A percentile compares a stretch with the other conserved stretches of the same genome.
Evolutionary conservation across 2,797 vertebrate genomes (phyloP).

Genomic region (Carapus acus): DNA sequence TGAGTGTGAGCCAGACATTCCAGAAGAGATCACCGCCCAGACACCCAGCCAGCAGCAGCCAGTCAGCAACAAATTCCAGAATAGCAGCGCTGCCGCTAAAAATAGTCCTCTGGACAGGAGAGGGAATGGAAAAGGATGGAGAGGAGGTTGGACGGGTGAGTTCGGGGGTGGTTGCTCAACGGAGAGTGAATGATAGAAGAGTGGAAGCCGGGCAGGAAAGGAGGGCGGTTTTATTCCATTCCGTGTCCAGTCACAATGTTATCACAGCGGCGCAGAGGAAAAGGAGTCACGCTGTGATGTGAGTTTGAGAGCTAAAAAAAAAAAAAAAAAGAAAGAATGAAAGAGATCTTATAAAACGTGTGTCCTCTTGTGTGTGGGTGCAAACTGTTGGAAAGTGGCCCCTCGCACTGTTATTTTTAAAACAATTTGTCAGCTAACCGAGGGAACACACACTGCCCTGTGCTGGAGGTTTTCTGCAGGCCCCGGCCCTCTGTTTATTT

Average conservation of each 20-base stretch:
- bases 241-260: constrained; percentile 71
- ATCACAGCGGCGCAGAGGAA: constrained; percentile 65
- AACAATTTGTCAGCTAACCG: constrained; percentile 62
- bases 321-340: constrained; percentile 34
- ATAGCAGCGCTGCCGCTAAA: constrained; percentile 84
- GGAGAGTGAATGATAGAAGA: constrained; percentile 60
- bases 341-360: constrained; percentile 31
- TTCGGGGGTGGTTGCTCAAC: constrained; percentile 26
- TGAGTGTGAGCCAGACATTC: constrained; percentile 89
- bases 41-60: constrained; percentile 81
- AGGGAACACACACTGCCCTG: constrained; percentile 58
- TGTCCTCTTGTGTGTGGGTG: constrained; percentile 20
- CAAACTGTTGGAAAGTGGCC: constrained; percentile 32
- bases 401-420: constrained; percentile 54
- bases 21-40: constrained; percentile 91
- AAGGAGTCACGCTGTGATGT: constrained; percentile 57
- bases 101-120: constrained; percentile 70
- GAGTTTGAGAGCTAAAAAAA: constrained; percentile 42
- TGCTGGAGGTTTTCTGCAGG: constrained; percentile 57
- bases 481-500: constrained; percentile 66
- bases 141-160: constrained; percentile 21
- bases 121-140: constrained; percentile 49
- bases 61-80: constrained; percentile 91
- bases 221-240: constrained; percentile 62
- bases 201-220: constrained; percentile 57